Base-by-base conservation (phyloP, 2,888 invertebrate species). In the Parnassius smintheus region DNA sequence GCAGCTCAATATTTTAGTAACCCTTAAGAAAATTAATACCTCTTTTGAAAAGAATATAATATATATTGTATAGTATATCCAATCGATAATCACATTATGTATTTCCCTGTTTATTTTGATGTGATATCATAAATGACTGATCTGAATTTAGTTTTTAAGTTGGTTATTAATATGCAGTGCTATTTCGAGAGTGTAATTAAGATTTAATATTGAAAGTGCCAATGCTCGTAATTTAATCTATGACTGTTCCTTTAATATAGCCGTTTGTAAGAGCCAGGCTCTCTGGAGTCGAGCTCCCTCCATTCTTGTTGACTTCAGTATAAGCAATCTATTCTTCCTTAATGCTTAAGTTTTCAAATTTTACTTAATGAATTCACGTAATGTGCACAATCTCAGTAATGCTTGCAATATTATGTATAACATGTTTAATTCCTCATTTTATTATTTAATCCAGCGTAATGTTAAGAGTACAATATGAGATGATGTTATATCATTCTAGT, bases 41-140 rank as follows among this genome's bases (percentile, higher is more conserved):
- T 92, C 92, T 91, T 92, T 91, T 91, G 86, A 90, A 92, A 91
- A 88, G 83, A 87, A 85, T 84, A 87, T 83, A 82, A 86, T 86
- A 85, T 86, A 82, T 87, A 86, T 85, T 79, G 78, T 85, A 86
- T 86, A 87, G 80, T 87, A 88, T 89, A 89, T 85, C 85, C 87
- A 88, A 88, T 86, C 86, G 82, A 88, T 86, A 80, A 90, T 90
- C 91, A 89, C 90, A 85, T 58, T 63, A 91, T 91, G 85, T 92
- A 91, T 91, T 89, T 88, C 87, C 91, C 91, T 88, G 86, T 91
- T 92, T 92, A 91, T 92, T 92, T 92, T 92, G 91, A 92, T 93
- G 93, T 93, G 93, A 93, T 93, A 93, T 92, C 92, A 92, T 92
- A 91, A 92, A 92, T 90, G 92, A 92, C 92, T 92, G 92, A 92